These are phyloP conservation scores for Bos indicus DNA, from an alignment of 2,113 vertebrate species.

Conservation along the genomic window DNA sequence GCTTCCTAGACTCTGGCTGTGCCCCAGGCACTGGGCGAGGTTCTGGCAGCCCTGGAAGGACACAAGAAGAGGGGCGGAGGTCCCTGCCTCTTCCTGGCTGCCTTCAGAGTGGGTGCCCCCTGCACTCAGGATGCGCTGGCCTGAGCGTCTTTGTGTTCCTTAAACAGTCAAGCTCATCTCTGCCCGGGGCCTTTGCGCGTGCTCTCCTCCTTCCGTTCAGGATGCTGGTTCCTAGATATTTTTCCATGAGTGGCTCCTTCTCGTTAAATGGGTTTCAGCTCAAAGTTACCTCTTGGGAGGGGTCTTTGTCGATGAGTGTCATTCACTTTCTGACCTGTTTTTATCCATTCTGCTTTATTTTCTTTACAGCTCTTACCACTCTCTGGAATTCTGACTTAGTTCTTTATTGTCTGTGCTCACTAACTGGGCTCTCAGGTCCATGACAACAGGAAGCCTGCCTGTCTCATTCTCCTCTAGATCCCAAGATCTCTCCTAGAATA, in stretches of 20 bases:
- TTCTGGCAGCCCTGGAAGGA: not conserved
- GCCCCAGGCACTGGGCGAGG: not conserved
- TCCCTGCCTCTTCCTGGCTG: not conserved
- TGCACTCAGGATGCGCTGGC: accelerated
- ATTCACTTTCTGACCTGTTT: not conserved
- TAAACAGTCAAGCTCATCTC: not conserved
- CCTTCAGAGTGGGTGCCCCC: not conserved
- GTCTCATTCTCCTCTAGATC: not conserved
- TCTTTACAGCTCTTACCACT: not conserved
- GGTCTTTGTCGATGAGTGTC: not conserved
- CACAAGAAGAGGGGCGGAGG: not conserved
- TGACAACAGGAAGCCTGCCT: not conserved
- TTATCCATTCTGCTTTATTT: not conserved
- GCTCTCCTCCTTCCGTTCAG: too few species aligned
- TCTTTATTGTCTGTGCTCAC: not conserved
- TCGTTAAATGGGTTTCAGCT: not conserved
- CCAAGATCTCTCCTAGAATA: not conserved
- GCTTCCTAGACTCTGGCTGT: not conserved
- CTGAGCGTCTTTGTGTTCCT: not conserved
- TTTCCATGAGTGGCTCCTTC: not conserved
- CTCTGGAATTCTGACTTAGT: not conserved
- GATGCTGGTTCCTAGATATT: not conserved
- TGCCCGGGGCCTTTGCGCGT: not conserved
- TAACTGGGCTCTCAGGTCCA: not conserved
- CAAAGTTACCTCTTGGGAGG: not conserved